Percentiles rank a stretch among this genome's conserved stretches.
phyloP scores from a whole-genome alignment of 2,797 vertebrate genomes.

The Melanotaenia trifasciata region DNA sequence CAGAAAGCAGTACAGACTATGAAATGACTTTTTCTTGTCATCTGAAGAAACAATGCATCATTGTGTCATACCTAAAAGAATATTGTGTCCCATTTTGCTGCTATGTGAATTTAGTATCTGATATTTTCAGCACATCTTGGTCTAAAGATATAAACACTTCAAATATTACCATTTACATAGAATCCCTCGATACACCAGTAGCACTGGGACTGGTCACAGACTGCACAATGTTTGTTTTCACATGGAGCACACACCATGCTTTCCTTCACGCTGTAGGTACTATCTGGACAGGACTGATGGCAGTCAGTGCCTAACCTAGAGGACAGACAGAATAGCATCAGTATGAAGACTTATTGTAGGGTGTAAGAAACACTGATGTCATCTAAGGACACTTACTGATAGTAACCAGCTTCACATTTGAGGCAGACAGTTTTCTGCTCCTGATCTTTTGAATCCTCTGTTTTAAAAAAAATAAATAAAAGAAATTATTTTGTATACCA shows the following conservation, averaged over 20 bases:
- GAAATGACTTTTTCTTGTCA: not conserved
- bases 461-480: not conserved
- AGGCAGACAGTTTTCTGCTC: constrained; percentile 75
- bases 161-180: constrained; percentile 84
- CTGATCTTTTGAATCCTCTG: constrained; percentile 81
- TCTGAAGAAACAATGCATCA: not conserved
- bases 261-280: constrained; percentile 79
- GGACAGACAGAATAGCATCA: not conserved
- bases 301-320: constrained; percentile 65
- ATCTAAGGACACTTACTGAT: constrained; percentile 82
- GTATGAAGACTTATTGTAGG: not conserved
- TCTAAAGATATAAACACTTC: not conserved
- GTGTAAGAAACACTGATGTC: not conserved
- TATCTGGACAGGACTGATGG: constrained; percentile 86
- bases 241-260: constrained; percentile 81
- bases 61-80: not conserved
- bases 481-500: constrained; percentile 34
- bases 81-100: not conserved
- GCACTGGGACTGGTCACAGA: constrained; percentile 86
- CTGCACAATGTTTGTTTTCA: constrained; percentile 77
- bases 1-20: not conserved
- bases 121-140: constrained; percentile 3
- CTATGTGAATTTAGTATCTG: not conserved
- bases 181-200: constrained; percentile 86
- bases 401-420: constrained; percentile 85